Evolutionary conservation across 2,113 vertebrate genomes (phyloP).

Genomic region (Turnix velox): DNA sequence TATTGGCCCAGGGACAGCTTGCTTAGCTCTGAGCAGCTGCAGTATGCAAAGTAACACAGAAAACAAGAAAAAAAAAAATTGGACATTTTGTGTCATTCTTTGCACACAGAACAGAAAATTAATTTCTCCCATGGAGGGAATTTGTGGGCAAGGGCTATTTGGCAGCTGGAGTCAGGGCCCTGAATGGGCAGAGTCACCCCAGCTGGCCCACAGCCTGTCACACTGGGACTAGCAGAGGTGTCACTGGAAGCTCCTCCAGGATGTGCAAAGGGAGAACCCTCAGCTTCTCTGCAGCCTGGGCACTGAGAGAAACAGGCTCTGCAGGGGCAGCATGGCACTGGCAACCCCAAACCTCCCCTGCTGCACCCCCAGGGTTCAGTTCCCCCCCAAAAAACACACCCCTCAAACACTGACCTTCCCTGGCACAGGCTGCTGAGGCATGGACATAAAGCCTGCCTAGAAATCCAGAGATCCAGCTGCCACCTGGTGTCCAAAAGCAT

Average conservation of each 20-base stretch:
- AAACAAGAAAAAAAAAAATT: not conserved
- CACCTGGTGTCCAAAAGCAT: constrained; percentile 60
- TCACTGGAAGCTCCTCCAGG: not conserved
- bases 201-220: not conserved
- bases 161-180: fast-evolving
- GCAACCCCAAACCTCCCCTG: not conserved
- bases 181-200: not conserved
- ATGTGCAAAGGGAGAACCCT: fast-evolving
- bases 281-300: not conserved
- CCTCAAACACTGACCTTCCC: too few relatives aligned
- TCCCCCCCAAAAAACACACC: too few relatives aligned
- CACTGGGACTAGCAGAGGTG: fast-evolving
- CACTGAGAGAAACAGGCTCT: not conserved
- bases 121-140: not conserved
- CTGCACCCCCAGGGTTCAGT: not conserved
- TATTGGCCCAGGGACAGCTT: not conserved
- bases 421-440: not conserved
- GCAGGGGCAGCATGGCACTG: not conserved
- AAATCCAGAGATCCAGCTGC: constrained; percentile 41
- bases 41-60: fast-evolving
- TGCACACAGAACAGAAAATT: not conserved
- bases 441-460: constrained; percentile 1
- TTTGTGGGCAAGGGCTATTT: not conserved
- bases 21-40: not conserved
- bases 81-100: not conserved